Evolutionary conservation across 2,888 invertebrate species (phyloP).

Genomic region (Ophioninae sp.): DNA sequence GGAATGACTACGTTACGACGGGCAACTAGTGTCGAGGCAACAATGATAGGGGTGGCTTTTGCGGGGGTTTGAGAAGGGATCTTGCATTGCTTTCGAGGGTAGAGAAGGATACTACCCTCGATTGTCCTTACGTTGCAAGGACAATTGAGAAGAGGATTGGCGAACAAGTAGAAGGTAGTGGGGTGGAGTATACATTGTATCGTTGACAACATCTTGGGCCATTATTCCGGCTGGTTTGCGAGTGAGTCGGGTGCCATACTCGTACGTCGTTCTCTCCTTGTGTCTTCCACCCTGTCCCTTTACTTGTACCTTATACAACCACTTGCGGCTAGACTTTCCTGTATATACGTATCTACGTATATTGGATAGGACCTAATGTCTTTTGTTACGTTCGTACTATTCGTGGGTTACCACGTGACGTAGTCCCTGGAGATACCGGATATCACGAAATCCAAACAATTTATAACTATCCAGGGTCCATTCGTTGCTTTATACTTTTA

Average conservation of each 20-base stretch:
- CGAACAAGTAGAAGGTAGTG: conserved; percentile 13
- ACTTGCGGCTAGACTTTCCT: neutral
- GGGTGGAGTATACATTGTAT: conserved; percentile 37
- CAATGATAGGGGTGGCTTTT: neutral
- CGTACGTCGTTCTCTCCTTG: conserved; percentile 64
- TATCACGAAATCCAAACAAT: conserved; percentile 47
- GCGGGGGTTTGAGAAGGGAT: conserved; percentile 9
- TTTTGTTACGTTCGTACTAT: conserved; percentile 28
- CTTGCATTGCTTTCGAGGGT: conserved; percentile 53
- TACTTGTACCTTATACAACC: conserved; percentile 41
- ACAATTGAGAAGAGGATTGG: conserved; percentile 53
- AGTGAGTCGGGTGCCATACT: conserved; percentile 78
- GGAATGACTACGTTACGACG: conserved; percentile 41
- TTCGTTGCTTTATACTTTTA: conserved; percentile 21
- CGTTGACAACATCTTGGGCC: conserved; percentile 38
- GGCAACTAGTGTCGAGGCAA: conserved; percentile 42
- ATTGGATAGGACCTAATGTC: conserved; percentile 29
- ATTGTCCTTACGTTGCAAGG: conserved; percentile 44
- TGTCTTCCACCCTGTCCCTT: conserved; percentile 56
- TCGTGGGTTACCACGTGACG: conserved; percentile 37
- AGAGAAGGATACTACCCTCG: conserved; percentile 19
- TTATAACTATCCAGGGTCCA: conserved; percentile 57
- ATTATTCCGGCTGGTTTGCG: conserved; percentile 75
- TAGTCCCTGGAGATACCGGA: conserved; percentile 45
- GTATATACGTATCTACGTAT: conserved; percentile 15